Conservation (phyloP, 2,888 invertebrate species). For the Netelia inedita region DNA sequence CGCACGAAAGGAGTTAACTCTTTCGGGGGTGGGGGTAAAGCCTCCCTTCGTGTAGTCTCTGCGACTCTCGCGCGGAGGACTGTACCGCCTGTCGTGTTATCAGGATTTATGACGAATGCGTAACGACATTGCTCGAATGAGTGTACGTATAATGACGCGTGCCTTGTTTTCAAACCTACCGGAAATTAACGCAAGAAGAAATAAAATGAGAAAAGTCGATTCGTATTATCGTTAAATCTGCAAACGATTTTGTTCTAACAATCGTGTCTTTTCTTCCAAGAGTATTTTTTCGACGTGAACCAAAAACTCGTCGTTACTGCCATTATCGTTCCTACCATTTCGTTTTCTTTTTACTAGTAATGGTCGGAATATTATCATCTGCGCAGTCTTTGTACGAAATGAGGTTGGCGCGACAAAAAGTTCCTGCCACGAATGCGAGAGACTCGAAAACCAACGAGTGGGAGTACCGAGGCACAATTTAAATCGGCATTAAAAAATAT, state of each 20-base stretch:
- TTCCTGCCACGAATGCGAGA: neutral
- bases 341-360: no score
- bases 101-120: conserved; percentile 50
- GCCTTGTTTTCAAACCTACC: conserved; percentile 13
- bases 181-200: conserved; percentile 28
- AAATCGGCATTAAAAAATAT: conserved; percentile 61
- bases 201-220: neutral
- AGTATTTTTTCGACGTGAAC: no score
- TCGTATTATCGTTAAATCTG: no score
- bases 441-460: neutral
- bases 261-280: no score
- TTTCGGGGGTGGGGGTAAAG: no score
- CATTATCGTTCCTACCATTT: no score
- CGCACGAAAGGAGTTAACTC: conserved; percentile 37
- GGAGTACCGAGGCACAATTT: conserved; percentile 32
- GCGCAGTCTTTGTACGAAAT: no score
- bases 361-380: no score
- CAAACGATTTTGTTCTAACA: no score
- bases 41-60: conserved; percentile 12
- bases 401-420: no score
- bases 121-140: conserved; percentile 52
- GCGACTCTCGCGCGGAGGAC: conserved; percentile 11
- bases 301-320: no score
- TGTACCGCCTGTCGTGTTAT: conserved; percentile 44
- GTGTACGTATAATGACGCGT: conserved; percentile 24